Percentiles rank a stretch among this genome's conserved stretches.
Evolutionary conservation across 2,888 invertebrate genomes (phyloP).

Genomic region (Muschampia plurimacula): DNA sequence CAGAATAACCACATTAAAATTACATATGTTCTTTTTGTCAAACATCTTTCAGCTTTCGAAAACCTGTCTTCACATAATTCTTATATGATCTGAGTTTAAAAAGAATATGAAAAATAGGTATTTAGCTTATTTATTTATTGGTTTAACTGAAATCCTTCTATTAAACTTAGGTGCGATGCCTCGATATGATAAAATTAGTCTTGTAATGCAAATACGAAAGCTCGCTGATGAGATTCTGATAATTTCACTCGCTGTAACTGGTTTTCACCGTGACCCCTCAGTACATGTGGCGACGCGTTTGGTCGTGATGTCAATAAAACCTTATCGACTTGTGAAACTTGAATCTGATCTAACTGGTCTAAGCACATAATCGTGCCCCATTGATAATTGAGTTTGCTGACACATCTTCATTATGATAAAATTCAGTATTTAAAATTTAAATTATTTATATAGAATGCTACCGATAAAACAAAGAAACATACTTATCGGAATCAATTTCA

Average conservation of each 20-base stretch:
- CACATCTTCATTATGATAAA: constrained; percentile 3
- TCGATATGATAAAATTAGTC: not conserved
- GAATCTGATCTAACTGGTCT: constrained; percentile 20
- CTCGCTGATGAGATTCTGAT: constrained; percentile 21
- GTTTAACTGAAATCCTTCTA: not conserved
- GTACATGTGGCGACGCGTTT: constrained; percentile 15
- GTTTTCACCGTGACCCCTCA: constrained; percentile 31
- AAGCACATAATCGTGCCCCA: constrained; percentile 17
- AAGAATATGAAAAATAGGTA: not conserved
- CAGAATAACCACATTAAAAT: too few species aligned
- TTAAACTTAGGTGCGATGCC: not conserved
- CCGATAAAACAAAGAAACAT: not conserved
- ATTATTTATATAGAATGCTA: not conserved
- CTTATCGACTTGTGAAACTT: constrained; percentile 29
- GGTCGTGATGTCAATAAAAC: constrained; percentile 19
- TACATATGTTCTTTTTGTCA: not conserved
- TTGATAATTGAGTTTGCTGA: not conserved
- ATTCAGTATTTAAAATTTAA: not conserved
- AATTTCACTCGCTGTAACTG: constrained; percentile 29
- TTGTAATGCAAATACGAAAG: constrained; percentile 25
- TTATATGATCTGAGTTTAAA: too few species aligned
- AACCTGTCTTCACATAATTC: too few species aligned
- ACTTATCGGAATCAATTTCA: not conserved
- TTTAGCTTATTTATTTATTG: not conserved
- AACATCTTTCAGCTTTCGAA: too few species aligned